phyloP scores from a whole-genome alignment of 2,113 vertebrate genomes.

The Psittacus erithacus region DNA sequence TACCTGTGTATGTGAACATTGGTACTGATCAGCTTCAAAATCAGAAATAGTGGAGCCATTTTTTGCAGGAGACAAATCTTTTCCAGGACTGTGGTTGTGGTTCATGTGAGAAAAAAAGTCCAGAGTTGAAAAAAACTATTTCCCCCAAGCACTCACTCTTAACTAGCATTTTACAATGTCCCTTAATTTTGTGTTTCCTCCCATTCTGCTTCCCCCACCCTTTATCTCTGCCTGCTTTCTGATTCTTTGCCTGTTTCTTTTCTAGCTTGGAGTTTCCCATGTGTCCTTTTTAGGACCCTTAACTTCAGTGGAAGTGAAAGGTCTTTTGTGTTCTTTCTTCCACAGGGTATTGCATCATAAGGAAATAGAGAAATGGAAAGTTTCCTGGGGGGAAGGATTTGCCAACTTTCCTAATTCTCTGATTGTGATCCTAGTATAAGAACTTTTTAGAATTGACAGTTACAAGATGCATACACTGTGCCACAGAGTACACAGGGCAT shows the following conservation, averaged over 20 bases:
- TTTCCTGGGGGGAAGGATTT: not conserved
- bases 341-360: not conserved
- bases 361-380: not conserved
- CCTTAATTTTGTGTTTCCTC: not conserved
- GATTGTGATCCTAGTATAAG: not conserved
- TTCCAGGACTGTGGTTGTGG: not conserved
- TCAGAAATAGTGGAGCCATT: not conserved
- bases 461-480: not conserved
- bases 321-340: not conserved
- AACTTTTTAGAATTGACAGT: not conserved
- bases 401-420: not conserved
- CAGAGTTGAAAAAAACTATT: not conserved
- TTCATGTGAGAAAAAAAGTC: not conserved
- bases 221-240: not conserved
- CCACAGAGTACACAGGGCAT: not conserved
- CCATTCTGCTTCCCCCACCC: not conserved
- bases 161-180: not conserved
- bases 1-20: not conserved
- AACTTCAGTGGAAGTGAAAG: not conserved
- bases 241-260: not conserved
- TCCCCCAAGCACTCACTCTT: not conserved
- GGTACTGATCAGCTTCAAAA: not conserved
- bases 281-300: not conserved
- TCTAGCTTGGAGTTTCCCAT: not conserved
- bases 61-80: not conserved